Percentiles rank a stretch among this genome's conserved stretches.
These are phyloP conservation scores for Drosophila setosimentum DNA, from an alignment of 2,888 invertebrate species.

Conservation along the genomic window DNA sequence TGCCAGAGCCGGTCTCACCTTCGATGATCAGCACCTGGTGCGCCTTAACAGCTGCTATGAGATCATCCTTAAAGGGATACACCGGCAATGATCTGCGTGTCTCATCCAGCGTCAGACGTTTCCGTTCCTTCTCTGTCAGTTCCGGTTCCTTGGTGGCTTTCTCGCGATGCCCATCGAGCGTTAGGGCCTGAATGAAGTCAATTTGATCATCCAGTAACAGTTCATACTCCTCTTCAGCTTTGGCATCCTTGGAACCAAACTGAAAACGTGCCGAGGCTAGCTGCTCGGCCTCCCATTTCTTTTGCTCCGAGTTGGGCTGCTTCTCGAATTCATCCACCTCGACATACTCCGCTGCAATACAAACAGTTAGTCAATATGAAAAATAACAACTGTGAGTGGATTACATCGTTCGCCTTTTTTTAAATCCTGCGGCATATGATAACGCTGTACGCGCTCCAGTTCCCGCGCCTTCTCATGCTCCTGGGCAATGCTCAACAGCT, in stretches of 20 bases:
- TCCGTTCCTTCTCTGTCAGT: constrained; percentile 89
- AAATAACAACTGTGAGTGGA: background rate
- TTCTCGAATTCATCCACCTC: constrained; percentile 95
- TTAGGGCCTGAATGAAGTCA: constrained; percentile 97
- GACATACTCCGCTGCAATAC: constrained; percentile 88
- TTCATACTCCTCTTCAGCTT: constrained; percentile 93
- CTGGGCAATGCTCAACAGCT: constrained; percentile 94
- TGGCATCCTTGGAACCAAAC: constrained; percentile 96
- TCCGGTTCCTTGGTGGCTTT: constrained; percentile 86
- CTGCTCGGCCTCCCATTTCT: constrained; percentile 99
- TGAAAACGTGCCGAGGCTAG: constrained; percentile 96
- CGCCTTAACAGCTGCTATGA: constrained; percentile 95
- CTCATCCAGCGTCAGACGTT: constrained; percentile 94
- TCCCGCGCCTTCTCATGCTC: constrained; percentile 98
- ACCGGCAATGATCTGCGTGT: constrained; percentile 97
- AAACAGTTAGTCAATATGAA: background rate
- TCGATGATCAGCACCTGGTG: constrained; percentile 97
- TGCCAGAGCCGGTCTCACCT: constrained; percentile 99
- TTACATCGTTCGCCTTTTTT: constrained; percentile 90
- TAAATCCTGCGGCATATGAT: constrained; percentile 96
- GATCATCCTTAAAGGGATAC: constrained; percentile 94
- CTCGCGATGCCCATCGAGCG: constrained; percentile 90
- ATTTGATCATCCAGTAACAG: constrained; percentile 98
- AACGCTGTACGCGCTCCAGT: constrained; percentile 95
- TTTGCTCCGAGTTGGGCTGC: constrained; percentile 93